Evolutionary conservation across 2,113 vertebrate genomes (phyloP).

Genomic region (Rafetus swinhoei): DNA sequence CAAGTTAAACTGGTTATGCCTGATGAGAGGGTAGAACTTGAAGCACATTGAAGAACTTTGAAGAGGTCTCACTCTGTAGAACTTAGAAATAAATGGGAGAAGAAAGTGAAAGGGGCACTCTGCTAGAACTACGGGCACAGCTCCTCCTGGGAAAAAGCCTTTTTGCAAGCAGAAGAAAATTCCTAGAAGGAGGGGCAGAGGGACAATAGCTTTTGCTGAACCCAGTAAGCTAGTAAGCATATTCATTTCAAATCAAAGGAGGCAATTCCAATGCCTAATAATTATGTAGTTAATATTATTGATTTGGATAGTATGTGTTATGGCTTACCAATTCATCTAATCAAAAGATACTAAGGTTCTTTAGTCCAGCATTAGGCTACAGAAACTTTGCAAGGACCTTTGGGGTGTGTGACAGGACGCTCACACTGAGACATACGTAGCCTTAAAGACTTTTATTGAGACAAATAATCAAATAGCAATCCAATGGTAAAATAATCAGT

Average conservation of each 20-base stretch:
- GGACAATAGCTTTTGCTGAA: not conserved
- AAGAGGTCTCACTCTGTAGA: not conserved
- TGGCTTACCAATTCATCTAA: too few relatives aligned
- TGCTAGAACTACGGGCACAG: not conserved
- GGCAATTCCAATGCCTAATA: not conserved
- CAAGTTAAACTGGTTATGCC: not conserved
- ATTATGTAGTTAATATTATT: too few relatives aligned
- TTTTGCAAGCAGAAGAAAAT: not conserved
- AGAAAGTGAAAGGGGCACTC: not conserved
- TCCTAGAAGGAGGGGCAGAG: not conserved
- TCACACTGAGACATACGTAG: too few relatives aligned
- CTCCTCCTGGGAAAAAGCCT: not conserved
- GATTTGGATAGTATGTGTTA: too few relatives aligned
- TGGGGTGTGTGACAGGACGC: too few relatives aligned
- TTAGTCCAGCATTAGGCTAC: too few relatives aligned
- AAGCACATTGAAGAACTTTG: not conserved
- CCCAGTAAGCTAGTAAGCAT: not conserved
- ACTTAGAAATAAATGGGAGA: not conserved
- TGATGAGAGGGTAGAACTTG: not conserved
- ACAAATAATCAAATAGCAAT: too few relatives aligned
- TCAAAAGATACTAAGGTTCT: too few relatives aligned
- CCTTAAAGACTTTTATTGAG: too few relatives aligned
- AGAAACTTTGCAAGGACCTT: too few relatives aligned
- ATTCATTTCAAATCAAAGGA: not conserved
- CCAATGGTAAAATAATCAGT: too few relatives aligned